phyloP scores from a whole-genome alignment of 2,888 invertebrate species.

The Thalpophila matura region DNA sequence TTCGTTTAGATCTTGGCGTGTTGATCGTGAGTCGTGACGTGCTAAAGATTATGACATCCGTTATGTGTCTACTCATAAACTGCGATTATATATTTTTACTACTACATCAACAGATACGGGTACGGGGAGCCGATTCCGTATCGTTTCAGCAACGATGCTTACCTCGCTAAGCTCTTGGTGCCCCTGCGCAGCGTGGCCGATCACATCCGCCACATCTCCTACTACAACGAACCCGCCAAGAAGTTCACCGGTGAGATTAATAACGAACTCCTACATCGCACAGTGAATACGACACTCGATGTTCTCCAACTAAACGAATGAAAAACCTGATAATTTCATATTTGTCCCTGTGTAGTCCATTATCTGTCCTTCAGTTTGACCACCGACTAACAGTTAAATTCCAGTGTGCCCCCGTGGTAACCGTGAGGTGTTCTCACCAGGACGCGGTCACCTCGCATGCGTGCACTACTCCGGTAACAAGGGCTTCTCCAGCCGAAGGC shows the following conservation, averaged over 20 bases:
- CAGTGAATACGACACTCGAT: constrained; percentile 53
- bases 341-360: constrained; percentile 53
- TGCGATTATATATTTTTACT: constrained; percentile 37
- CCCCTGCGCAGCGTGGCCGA: constrained; percentile 92
- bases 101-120: constrained; percentile 84
- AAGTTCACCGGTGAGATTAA: constrained; percentile 92
- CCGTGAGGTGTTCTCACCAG: constrained; percentile 90
- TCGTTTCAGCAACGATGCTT: constrained; percentile 93
- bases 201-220: constrained; percentile 91
- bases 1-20: constrained; percentile 68
- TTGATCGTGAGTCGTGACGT: constrained; percentile 43
- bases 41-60: constrained; percentile 44
- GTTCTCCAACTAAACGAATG: constrained; percentile 64
- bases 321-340: constrained; percentile 54
- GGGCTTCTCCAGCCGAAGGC: constrained; percentile 94
- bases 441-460: constrained; percentile 96
- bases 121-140: constrained; percentile 90
- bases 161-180: constrained; percentile 93
- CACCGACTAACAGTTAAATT: constrained; percentile 82
- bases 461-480: constrained; percentile 96
- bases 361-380: constrained; percentile 64
- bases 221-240: constrained; percentile 93
- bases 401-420: constrained; percentile 84
- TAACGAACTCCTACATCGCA: constrained; percentile 55
- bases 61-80: constrained; percentile 33